These are phyloP conservation scores for Penaeus vannamei DNA, from an alignment of 1,140 invertebrate species.

Conservation along the genomic window DNA sequence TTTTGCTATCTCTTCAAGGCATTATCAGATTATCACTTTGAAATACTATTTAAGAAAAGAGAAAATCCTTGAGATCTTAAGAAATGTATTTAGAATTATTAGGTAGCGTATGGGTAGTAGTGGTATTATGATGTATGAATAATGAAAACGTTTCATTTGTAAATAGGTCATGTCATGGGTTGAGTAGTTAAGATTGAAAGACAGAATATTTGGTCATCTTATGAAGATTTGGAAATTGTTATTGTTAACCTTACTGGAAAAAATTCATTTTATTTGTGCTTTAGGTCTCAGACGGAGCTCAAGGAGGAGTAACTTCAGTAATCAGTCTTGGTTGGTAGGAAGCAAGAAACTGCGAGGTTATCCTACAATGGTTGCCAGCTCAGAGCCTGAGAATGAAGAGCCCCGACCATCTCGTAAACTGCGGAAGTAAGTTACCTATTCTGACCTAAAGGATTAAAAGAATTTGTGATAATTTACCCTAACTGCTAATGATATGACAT, in stretches of 20 bases:
- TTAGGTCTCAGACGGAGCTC: slow-evolving; percentile 58
- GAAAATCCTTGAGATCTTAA: no score
- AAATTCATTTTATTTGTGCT: background rate
- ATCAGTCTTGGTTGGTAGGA: slow-evolving; percentile 60
- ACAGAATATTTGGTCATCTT: no score
- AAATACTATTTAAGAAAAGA: no score
- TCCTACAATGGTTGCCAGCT: slow-evolving; percentile 60
- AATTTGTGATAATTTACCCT: background rate
- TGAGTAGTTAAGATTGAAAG: no score
- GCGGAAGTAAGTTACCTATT: slow-evolving; percentile 30
- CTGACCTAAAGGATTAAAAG: background rate
- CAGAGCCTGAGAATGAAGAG: slow-evolving; percentile 62
- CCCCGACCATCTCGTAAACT: slow-evolving; percentile 72
- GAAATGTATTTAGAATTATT: no score
- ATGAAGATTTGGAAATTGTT: no score
- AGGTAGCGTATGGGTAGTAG: no score
- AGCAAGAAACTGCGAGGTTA: slow-evolving; percentile 56
- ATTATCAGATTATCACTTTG: no score
- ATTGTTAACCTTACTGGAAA: background rate
- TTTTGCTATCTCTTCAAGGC: no score
- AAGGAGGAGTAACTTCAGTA: slow-evolving; percentile 40
- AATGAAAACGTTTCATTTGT: no score
- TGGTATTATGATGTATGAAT: no score
- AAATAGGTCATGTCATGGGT: no score
- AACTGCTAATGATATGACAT: background rate